Evolutionary conservation across 1,140 invertebrate species (phyloP), one percentile per base, ranked within the genome.

Genomic region (Drosophila nigrodunni): DNA sequence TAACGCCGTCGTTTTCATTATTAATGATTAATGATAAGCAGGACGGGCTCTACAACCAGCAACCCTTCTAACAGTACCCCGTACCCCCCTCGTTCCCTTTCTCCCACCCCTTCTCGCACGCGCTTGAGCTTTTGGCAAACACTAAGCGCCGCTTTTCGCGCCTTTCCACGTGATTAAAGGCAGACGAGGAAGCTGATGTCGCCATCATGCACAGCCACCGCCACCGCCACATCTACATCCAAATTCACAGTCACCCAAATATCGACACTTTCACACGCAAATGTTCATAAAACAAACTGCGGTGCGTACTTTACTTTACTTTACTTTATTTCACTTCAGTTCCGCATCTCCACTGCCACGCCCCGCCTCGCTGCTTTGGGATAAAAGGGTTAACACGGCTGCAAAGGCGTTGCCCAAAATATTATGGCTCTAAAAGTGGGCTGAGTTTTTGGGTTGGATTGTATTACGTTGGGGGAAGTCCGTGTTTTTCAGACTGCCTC

Each of bases 1-100:
- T 88, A 88, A 89, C 85, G 86, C 83, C 85, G 80, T 35, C 85
- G 81, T 88, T 90, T 91, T 91, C 83, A 91, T 91, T 91, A 90
- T 91, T 88, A 91, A 91, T 91, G 88, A 91, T 91, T 91, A 91
- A 91, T 91, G 88, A 91, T 91, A 91, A 91, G 88, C 80, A 76
- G 15, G 11, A 58, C 2, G 35, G 25, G 10, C 13, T 30, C 25
- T 30, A 3, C 10, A 25, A 37, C 47, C 15, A 81, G 73, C 68
- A 70, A 88, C 81, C 71, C 77, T 86, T 79, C 74, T 59, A 50
- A 77, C 52, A 62, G 11, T 11, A 18, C 30, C 8, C 30, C 41
- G 54, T 18, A 25, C 74, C 69, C 68, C 68, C n/a, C 44, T 52
- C 15, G 30, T 41, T 46, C 37, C 46, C 46, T 21, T 21, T 21